Conservation (phyloP, 2,797 vertebrate species). For the Sebastes glaucus region DNA sequence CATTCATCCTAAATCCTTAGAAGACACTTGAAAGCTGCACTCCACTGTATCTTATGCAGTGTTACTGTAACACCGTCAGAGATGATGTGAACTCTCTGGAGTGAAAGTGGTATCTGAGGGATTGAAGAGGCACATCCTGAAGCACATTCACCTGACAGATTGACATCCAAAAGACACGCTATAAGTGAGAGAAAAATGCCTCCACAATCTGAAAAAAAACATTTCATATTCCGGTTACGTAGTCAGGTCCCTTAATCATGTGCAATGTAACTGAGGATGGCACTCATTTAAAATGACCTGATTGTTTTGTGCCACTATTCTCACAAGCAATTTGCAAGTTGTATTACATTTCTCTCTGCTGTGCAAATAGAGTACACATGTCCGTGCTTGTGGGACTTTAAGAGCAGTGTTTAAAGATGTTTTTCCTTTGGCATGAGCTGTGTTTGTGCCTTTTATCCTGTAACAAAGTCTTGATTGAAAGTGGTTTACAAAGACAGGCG, state of each 20-base stretch:
- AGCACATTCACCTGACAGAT: conserved; percentile 20
- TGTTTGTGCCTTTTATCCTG: conserved; percentile 15
- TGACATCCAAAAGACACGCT: neutral
- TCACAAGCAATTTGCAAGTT: conserved; percentile 44
- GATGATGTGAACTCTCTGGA: conserved; percentile 11
- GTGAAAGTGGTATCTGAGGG: conserved; percentile 1
- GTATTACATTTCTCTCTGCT: conserved; percentile 29
- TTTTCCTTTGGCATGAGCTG: conserved; percentile 17
- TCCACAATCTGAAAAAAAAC: neutral
- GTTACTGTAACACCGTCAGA: neutral
- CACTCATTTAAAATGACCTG: conserved; percentile 25
- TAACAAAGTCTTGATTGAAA: conserved; percentile 17
- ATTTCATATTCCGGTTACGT: conserved; percentile 10
- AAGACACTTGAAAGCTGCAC: too few relatives aligned
- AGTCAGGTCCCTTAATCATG: conserved; percentile 7
- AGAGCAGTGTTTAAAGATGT: neutral
- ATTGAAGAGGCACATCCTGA: neutral
- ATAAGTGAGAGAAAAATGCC: neutral
- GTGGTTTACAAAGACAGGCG: neutral
- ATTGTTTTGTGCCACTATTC: conserved; percentile 44
- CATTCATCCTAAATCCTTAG: too few relatives aligned
- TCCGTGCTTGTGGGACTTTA: neutral
- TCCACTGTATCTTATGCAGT: too few relatives aligned
- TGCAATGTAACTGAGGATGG: conserved; percentile 14
- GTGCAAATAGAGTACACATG: conserved; percentile 4